Evolutionary conservation across 2,888 invertebrate genomes (phyloP), one percentile per base, ranked within the genome.

Genomic region (Odontothrips loti): DNA sequence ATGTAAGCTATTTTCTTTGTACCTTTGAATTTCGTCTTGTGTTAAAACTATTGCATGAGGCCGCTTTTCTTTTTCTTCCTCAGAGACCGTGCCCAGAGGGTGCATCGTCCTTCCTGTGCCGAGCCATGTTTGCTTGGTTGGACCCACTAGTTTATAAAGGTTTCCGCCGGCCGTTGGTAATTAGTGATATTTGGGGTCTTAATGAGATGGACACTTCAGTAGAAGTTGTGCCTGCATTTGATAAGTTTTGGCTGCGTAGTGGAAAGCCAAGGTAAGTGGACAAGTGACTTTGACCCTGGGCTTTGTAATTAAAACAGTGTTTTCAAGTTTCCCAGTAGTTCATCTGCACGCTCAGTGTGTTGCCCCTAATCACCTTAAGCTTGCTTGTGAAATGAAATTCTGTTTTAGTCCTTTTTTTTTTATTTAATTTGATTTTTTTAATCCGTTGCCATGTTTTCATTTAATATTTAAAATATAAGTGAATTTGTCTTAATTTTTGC

Each of bases 161-260:
- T 0, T 90, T 88, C 84, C 86, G 87, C 82, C 87, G 88, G 80
- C 88, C 90, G 0, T 85, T 92, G 82, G 88, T 87, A 51, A 85
- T 85, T 79, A 86, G 87, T 17, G 90, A 91, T 84, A 85, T 91
- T 78, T 91, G 90, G 89, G 86, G 88, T 78, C 85, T 91, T 81
- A 90, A 89, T 43, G 81, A 83, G 51, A 82, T 81, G 47, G 82
- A 83, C 80, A 82, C 80, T 27, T 80, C 83, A 15, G 79, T 27
- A 3, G 81, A 82, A 48, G 81, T 84, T 79, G 82, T 83, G 47
- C 83, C 83, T 0, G 78, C 27, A 15, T 83, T 84, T 79, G 83
- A 84, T 68, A 82, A 83, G 80, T 51, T 83, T 78, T 84, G 83
- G 83, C 75, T 80, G 17, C 29, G 34, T 23, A 34, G 11, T 82